These are phyloP conservation scores for Drosophila varians DNA, from an alignment of 1,140 invertebrate species.

Conservation along the genomic window DNA sequence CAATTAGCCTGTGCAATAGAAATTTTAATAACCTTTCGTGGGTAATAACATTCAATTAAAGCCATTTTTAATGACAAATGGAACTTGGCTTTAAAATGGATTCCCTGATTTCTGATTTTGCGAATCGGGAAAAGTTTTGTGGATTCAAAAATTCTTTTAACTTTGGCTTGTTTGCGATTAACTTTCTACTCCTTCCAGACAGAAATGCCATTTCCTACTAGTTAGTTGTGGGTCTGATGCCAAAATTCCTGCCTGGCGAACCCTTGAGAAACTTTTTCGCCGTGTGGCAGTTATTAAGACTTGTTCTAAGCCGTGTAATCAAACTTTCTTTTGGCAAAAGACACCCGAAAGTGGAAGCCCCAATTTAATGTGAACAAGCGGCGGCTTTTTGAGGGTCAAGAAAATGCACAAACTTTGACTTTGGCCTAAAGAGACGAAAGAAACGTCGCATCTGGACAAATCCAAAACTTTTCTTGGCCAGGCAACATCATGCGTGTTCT, in stretches of 20 bases:
- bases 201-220: conserved; percentile 4
- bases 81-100: not conserved
- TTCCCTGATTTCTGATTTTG: conserved; percentile 4
- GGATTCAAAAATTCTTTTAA: conserved; percentile 10
- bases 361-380: conserved; percentile 12
- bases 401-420: not conserved
- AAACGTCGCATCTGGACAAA: not conserved
- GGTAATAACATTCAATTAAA: too few relatives aligned
- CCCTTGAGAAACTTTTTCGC: conserved; percentile 18
- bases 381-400: not conserved
- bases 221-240: not conserved
- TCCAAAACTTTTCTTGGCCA: not conserved
- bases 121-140: conserved; percentile 3
- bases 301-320: conserved; percentile 38
- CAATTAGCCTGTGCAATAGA: not conserved
- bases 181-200: not conserved
- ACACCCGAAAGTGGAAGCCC: not conserved
- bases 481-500: not conserved
- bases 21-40: too few relatives aligned
- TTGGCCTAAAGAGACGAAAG: not conserved
- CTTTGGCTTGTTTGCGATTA: conserved; percentile 7
- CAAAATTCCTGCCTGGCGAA: conserved; percentile 3
- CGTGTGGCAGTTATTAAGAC: conserved; percentile 31
- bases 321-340: conserved; percentile 12
- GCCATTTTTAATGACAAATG: not conserved